Base-by-base conservation (phyloP, 2,888 invertebrate genomes). In the Cabera pusaria region DNA sequence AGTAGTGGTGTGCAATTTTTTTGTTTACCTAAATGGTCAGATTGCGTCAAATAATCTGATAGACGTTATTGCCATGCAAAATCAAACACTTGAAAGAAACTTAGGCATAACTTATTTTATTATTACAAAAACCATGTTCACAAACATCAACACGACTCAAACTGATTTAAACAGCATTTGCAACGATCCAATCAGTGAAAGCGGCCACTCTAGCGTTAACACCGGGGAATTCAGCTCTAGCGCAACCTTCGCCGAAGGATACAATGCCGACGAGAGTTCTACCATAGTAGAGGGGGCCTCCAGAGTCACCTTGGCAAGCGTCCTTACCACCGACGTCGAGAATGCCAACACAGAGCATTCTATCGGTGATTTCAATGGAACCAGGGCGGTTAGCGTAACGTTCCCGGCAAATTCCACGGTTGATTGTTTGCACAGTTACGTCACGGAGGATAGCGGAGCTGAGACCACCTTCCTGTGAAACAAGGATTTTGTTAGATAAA, bases 201-300 rank as follows among this genome's bases (percentile, higher is more conserved):
- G 63, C 32, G 1, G 62, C 46, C 25, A 90, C 78, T 6, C 73
- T 68, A n/a, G 85, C 75, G 52, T 77, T 85, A 49, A 90, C 79
- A 17, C 84, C 85, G 0, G 90, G 90, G 56, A 68, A 81, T 23
- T 55, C 46, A 5, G 61, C 68, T 42, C 73, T 61, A 2, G 75
- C 83, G 47, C 90, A 90, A 2, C 80, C 80, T 22, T 63, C 59
- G 40, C 89, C 90, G 79, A 84, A 90, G 17, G 90, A 89, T 18
- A 82, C 70, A 42, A 90, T 47, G 10, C 87, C 88, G 37, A 88
- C 69, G 32, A 84, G 61, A 42, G 64, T 60, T 24, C 72, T 60
- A 17, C 57, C 62, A 47, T 63, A 70, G 48, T 72, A 76, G 40
- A 86, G 49, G 18, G 87, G 85, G 9, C 86, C 86, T 3, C 86